Conservation (phyloP, 2,113 vertebrate species). For the Burhinus bistriatus region DNA sequence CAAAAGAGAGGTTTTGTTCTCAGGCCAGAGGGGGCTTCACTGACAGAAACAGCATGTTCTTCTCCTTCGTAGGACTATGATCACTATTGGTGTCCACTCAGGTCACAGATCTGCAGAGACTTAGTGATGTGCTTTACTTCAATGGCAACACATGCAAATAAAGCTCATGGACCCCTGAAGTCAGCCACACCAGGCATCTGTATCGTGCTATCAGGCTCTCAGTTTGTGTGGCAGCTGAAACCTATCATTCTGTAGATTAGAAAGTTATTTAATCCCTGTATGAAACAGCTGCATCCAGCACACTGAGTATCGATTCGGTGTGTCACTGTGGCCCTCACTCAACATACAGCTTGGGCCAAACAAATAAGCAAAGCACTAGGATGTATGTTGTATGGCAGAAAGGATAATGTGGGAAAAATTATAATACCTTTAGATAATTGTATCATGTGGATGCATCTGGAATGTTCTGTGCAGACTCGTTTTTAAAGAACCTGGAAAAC, state of each 20-base stretch:
- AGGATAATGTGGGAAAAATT: conserved; percentile 22
- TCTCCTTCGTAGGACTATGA: background rate
- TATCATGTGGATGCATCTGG: background rate
- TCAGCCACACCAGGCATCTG: background rate
- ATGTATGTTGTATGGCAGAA: background rate
- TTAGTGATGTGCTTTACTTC: background rate
- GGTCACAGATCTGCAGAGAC: background rate
- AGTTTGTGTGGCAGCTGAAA: conserved; percentile 24
- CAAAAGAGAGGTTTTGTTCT: background rate
- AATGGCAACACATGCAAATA: accelerated
- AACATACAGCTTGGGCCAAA: background rate
- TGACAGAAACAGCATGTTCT: background rate
- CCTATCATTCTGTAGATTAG: conserved; percentile 19
- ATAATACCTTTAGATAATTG: background rate
- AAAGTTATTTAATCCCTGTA: conserved; percentile 23
- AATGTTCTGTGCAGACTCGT: background rate
- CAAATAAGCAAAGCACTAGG: background rate
- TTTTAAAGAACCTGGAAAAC: background rate
- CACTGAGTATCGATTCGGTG: background rate
- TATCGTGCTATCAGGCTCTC: background rate
- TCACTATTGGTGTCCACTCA: background rate
- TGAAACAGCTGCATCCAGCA: conserved; percentile 34
- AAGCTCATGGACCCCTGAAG: background rate
- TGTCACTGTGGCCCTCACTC: background rate
- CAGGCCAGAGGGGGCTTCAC: background rate